Conservation (phyloP, 2,113 vertebrate species). For the Myiopsitta monachus region DNA sequence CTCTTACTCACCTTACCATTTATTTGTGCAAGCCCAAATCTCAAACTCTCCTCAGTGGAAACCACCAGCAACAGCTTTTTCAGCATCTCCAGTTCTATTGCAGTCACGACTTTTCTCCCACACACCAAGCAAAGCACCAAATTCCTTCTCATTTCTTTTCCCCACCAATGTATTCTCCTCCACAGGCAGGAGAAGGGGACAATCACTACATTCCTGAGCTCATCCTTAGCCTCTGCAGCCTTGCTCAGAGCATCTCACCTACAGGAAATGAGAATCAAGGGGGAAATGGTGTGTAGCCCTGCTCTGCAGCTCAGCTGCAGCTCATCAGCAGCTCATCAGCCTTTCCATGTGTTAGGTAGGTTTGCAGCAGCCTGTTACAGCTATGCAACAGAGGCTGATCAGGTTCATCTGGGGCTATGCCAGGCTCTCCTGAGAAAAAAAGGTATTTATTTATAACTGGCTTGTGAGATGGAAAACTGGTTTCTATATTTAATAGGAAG, state of each 20-base stretch:
- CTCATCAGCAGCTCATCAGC: neutral
- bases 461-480: slow-evolving; percentile 15
- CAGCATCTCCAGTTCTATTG: neutral
- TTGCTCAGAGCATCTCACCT: neutral
- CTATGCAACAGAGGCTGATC: neutral
- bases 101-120: neutral
- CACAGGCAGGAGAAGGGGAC: neutral
- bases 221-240: neutral
- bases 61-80: neutral
- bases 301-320: neutral
- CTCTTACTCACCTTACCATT: neutral
- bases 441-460: slow-evolving; percentile 20
- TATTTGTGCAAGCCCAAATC: neutral
- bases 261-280: neutral
- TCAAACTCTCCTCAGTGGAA: neutral
- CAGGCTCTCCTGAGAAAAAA: neutral
- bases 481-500: slow-evolving; percentile 43
- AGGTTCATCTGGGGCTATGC: neutral
- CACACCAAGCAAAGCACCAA: neutral
- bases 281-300: neutral
- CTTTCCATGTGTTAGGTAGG: neutral
- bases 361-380: neutral
- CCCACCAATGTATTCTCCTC: neutral
- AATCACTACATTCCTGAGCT: neutral
- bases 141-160: neutral